These are phyloP conservation scores for Mantis religiosa DNA, from an alignment of 2,888 invertebrate genomes.

Conservation along the genomic window DNA sequence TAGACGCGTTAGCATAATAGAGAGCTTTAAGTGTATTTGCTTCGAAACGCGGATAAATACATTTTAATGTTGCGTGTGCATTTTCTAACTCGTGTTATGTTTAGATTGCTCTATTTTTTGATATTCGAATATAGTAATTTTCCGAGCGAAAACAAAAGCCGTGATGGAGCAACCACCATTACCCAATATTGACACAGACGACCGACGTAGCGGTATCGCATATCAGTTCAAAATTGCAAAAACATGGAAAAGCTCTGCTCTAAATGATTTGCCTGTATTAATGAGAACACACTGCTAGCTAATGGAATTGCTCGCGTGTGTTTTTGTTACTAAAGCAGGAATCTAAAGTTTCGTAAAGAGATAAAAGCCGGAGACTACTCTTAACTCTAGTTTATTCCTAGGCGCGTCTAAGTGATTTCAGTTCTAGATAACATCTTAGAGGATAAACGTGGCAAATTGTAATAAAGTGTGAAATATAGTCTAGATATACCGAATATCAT, in stretches of 20 bases:
- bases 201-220: neutral
- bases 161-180: neutral
- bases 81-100: neutral
- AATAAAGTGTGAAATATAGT: no score
- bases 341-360: neutral
- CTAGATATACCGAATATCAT: no score
- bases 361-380: neutral
- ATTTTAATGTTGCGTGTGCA: neutral
- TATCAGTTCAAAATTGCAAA: neutral
- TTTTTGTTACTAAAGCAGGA: neutral
- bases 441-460: no score
- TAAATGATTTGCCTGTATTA: neutral
- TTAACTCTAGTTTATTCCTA: neutral
- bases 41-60: neutral
- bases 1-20: neutral
- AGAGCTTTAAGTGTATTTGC: neutral
- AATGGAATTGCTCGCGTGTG: neutral
- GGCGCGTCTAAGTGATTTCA: neutral
- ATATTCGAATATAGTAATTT: neutral
- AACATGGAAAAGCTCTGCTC: neutral
- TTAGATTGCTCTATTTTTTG: neutral
- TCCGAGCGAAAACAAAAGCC: neutral
- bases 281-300: neutral
- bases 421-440: no score
- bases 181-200: neutral